A percentile compares a stretch with the other conserved stretches of the same genome.
These are phyloP conservation scores for Resseliella maxima DNA, from an alignment of 2,888 invertebrate genomes.

Conservation along the genomic window DNA sequence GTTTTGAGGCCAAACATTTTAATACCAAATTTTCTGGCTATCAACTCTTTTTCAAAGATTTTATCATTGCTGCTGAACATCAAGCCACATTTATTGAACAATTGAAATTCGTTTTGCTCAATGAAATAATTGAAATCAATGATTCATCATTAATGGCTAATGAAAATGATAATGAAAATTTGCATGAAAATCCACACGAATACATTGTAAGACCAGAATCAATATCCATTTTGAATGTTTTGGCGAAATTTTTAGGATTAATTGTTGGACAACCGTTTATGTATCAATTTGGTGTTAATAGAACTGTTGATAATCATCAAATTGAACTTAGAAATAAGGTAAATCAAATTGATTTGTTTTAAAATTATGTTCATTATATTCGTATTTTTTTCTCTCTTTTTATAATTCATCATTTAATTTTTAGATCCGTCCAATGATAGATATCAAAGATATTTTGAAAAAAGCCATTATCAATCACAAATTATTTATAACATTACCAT, in stretches of 20 bases:
- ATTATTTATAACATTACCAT: conserved; percentile 78
- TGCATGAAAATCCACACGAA: conserved; percentile 59
- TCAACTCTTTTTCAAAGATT: conserved; percentile 80
- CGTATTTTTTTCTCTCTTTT: background rate
- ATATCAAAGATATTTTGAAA: conserved; percentile 72
- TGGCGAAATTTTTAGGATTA: conserved; percentile 86
- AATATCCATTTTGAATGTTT: conserved; percentile 71
- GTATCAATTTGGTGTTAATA: no score
- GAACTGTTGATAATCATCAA: conserved; percentile 65
- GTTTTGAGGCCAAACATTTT: conserved; percentile 66
- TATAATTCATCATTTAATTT: conserved; percentile 67
- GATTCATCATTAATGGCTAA: conserved; percentile 70
- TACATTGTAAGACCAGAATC: conserved; percentile 64
- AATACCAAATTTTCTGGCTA: conserved; percentile 70
- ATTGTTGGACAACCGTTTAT: conserved; percentile 78
- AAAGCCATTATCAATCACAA: conserved; percentile 72
- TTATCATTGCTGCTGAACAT: conserved; percentile 71
- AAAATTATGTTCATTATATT: background rate
- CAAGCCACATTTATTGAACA: conserved; percentile 73
- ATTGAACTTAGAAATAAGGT: conserved; percentile 68
- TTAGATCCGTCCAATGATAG: conserved; percentile 74
- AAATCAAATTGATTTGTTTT: no score
- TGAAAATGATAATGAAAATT: no score
- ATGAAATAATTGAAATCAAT: conserved; percentile 77
- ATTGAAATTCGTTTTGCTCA: conserved; percentile 76